phyloP scores from a whole-genome alignment of 2,113 vertebrate genomes.

The Oryzias woworae region DNA sequence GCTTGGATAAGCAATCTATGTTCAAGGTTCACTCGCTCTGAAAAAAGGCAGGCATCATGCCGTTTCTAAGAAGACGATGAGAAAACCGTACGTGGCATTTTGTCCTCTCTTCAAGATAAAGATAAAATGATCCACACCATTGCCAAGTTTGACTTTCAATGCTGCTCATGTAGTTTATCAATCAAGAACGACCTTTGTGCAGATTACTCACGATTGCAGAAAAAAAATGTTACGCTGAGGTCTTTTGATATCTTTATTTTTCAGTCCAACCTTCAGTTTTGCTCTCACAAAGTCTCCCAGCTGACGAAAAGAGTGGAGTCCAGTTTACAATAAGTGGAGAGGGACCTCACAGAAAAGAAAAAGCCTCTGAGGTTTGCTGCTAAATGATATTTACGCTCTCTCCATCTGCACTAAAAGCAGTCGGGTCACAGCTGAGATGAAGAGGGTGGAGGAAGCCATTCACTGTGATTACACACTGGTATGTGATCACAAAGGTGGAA shows the following conservation, averaged over 20 bases:
- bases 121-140: slow-evolving; percentile 10
- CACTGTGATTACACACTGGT: slow-evolving; percentile 11
- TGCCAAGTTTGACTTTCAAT: not conserved
- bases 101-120: not conserved
- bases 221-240: not conserved
- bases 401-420: not conserved
- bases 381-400: not conserved
- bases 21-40: not conserved
- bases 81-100: not conserved
- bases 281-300: not conserved
- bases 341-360: not conserved
- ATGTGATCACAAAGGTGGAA: slow-evolving; percentile 3
- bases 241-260: not conserved
- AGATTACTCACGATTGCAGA: slow-evolving; percentile 13
- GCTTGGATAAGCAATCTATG: not conserved
- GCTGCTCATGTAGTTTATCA: not conserved
- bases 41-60: no score
- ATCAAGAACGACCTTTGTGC: slow-evolving; percentile 2
- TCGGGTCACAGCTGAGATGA: not conserved
- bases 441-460: not conserved
- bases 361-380: not conserved
- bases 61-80: not conserved
- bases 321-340: not conserved
- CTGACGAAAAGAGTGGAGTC: not conserved
- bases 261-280: not conserved